Percentiles rank a stretch among this genome's conserved stretches.
Conservation (phyloP, 2,797 vertebrate species). For the Sternarchorhynchus goeldii region DNA sequence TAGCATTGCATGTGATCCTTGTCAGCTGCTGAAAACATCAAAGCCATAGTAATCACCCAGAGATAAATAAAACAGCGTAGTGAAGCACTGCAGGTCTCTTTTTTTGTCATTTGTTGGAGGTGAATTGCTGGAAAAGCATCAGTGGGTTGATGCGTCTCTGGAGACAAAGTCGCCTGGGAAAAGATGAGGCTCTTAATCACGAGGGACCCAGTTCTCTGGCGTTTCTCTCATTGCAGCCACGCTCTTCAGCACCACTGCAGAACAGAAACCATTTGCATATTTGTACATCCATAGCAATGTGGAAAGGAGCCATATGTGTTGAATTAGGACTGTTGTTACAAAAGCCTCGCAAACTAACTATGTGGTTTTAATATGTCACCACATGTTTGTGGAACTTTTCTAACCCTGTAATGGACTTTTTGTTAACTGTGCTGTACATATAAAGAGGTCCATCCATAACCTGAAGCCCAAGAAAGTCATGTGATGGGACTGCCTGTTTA, state of each 20-base stretch:
- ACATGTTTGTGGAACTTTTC: constrained; percentile 23
- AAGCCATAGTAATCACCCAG: constrained; percentile 23
- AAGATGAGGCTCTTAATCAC: constrained; percentile 73
- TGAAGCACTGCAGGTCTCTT: constrained; percentile 9
- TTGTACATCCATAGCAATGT: constrained; percentile 66
- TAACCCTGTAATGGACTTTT: constrained; percentile 13
- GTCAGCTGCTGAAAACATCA: neutral
- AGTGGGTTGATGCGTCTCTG: constrained; percentile 73
- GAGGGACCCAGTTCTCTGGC: constrained; percentile 72
- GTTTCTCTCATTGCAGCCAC: constrained; percentile 50
- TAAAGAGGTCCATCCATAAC: constrained; percentile 2
- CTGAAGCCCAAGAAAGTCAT: neutral
- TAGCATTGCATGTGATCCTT: neutral
- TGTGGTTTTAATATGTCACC: constrained; percentile 36
- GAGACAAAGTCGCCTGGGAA: constrained; percentile 66
- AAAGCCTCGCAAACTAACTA: constrained; percentile 54
- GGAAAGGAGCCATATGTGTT: constrained; percentile 61
- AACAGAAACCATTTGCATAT: constrained; percentile 69
- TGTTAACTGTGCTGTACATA: constrained; percentile 10
- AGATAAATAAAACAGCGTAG: constrained; percentile 44
- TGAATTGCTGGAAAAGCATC: constrained; percentile 67
- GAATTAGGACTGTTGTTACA: constrained; percentile 49
- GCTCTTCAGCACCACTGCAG: constrained; percentile 40
- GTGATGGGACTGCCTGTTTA: neutral
- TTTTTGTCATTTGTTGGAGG: constrained; percentile 63